Conservation (phyloP, 1,140 invertebrate species). For the Drosophila sechellia region DNA sequence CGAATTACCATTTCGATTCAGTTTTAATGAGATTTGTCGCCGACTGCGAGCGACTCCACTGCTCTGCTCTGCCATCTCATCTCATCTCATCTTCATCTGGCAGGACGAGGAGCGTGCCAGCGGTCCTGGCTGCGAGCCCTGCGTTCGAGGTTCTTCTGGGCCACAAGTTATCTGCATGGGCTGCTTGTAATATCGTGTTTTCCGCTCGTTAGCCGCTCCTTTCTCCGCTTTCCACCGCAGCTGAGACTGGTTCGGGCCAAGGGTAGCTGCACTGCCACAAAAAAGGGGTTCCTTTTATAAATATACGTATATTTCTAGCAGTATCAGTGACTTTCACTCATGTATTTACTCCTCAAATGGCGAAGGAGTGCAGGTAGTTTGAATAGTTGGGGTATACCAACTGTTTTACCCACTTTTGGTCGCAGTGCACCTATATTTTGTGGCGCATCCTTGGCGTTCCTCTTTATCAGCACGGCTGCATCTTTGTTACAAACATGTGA, state of each 20-base stretch:
- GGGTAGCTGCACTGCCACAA: slow-evolving; percentile 21
- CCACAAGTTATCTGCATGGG: slow-evolving; percentile 71
- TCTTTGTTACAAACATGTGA: slow-evolving; percentile 50
- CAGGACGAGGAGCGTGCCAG: slow-evolving; percentile 39
- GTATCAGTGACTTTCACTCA: too few species aligned
- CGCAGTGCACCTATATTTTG: slow-evolving; percentile 8
- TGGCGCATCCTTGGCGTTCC: slow-evolving; percentile 15
- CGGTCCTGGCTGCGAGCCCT: slow-evolving; percentile 18
- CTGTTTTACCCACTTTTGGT: neutral
- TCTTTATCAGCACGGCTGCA: slow-evolving; percentile 46
- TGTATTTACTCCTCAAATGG: neutral
- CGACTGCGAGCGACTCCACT: slow-evolving; percentile 28
- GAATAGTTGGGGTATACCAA: too few species aligned
- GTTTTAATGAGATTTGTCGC: slow-evolving; percentile 80
- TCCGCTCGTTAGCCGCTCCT: slow-evolving; percentile 64
- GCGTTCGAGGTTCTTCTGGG: slow-evolving; percentile 7
- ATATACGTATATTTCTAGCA: too few species aligned
- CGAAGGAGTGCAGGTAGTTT: too few species aligned
- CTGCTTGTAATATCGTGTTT: slow-evolving; percentile 72
- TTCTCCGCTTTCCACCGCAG: slow-evolving; percentile 20
- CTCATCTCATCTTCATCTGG: slow-evolving; percentile 21
- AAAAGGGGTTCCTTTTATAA: neutral
- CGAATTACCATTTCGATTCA: slow-evolving; percentile 83
- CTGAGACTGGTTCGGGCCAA: slow-evolving; percentile 35
- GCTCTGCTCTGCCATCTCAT: slow-evolving; percentile 8